A percentile compares a stretch with the other conserved stretches of the same genome.
Evolutionary conservation across 2,113 vertebrate genomes (phyloP).

Genomic region (Mixornis gularis): DNA sequence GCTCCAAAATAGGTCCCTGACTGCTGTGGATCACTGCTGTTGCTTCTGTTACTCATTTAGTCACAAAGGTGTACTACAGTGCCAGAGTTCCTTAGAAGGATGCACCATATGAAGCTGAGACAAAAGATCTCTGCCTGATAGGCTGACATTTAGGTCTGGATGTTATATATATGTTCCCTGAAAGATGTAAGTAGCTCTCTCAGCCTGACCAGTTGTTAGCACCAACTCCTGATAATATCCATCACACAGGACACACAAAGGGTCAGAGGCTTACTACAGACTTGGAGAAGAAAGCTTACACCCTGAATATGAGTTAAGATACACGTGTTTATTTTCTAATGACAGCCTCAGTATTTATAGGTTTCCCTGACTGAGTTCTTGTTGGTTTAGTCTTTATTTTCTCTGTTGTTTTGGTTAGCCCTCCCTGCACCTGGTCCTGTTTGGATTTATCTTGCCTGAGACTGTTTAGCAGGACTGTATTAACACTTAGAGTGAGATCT

Average conservation of each 20-base stretch:
- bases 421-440: not conserved
- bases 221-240: not conserved
- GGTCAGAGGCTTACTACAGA: not conserved
- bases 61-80: not conserved
- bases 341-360: not conserved
- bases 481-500: not conserved
- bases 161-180: not conserved
- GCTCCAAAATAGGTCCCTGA: not conserved
- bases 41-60: not conserved
- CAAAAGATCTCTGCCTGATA: not conserved
- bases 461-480: not conserved
- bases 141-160: not conserved
- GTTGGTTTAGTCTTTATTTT: not conserved
- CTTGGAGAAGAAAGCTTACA: not conserved
- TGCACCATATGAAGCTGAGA: not conserved
- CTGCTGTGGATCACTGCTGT: not conserved
- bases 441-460: not conserved
- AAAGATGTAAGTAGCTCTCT: not conserved
- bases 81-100: not conserved
- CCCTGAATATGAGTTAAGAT: not conserved
- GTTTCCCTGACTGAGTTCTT: not conserved
- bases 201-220: not conserved
- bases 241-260: not conserved
- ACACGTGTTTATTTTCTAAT: not conserved
- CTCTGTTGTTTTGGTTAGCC: not conserved